Evolutionary conservation across 1,140 invertebrate species (phyloP), one percentile per base, ranked within the genome.

Genomic region (Papilio dardanus): DNA sequence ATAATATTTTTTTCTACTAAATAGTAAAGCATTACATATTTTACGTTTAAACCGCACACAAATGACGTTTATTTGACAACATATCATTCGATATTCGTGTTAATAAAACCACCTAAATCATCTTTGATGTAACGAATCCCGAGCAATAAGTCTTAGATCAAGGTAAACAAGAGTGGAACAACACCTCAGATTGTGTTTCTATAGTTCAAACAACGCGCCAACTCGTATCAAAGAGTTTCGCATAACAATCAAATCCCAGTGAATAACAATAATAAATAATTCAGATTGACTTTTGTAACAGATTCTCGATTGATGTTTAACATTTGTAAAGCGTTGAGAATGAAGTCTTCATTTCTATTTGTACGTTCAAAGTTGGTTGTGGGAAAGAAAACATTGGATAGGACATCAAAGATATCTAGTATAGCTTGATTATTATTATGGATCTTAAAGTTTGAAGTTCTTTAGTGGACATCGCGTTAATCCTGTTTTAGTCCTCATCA

Each of bases 91-190:
- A 4, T 37, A 21, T 12, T 69, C 35, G n/a, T 19, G 35, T 69
- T 69, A 69, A 21, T 69, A 69, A 40, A 69, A 69, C 67, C 33
- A 37, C 19, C 67, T 28, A 69, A 69, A 69, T 69, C 67, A 69
- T 69, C 67, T 69, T 69, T 69, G 67, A 69, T 69, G 67, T 69
- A 69, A 69, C 33, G 35, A 69, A 69, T 69, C 35, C 35, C 35
- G 6, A n/a, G 67, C 8, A 21, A 69, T 24, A 40, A 69, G 35
- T 42, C 67, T 69, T 69, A 40, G 16, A 67, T 5, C 16, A 40
- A 69, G 3, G 67, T 69, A 69, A 37, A 69, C 67, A 69, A 69
- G 67, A 40, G 67, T 35, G 19, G 19, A 37, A 35, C 67, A 37
- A 69, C 67, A 40, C 19, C 16, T 33, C 67, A 21, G 67, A 69